Evolutionary conservation across 2,888 invertebrate genomes (phyloP).

Genomic region (Cephus spinipes): DNA sequence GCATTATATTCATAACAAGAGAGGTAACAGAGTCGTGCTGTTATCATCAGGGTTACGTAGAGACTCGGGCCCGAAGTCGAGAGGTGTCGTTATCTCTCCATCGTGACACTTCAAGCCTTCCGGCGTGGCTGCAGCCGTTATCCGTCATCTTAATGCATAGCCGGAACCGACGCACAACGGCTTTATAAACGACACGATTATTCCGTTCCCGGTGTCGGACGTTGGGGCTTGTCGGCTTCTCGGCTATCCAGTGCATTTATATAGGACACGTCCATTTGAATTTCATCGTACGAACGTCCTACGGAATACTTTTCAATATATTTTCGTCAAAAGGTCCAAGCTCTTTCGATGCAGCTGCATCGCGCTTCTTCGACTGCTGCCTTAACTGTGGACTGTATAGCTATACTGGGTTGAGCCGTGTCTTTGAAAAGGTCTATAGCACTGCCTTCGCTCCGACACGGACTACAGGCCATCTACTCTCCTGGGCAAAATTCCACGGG

Average conservation of each 20-base stretch:
- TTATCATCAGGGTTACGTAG: conserved; percentile 38
- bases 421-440: too few relatives aligned
- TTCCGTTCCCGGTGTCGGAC: conserved; percentile 40
- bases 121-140: conserved; percentile 48
- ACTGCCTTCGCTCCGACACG: too few relatives aligned
- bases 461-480: too few relatives aligned
- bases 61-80: neutral
- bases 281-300: conserved; percentile 29
- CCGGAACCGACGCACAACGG: conserved; percentile 45
- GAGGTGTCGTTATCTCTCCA: conserved; percentile 47
- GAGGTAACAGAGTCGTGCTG: conserved; percentile 37
- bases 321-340: conserved; percentile 8
- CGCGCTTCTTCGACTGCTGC: neutral
- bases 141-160: conserved; percentile 59
- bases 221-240: conserved; percentile 21
- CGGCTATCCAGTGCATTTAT: conserved; percentile 18
- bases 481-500: too few relatives aligned
- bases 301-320: conserved; percentile 49
- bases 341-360: neutral
- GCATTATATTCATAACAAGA: conserved; percentile 31
- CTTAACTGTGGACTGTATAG: too few relatives aligned
- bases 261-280: conserved; percentile 43
- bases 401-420: too few relatives aligned
- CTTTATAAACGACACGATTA: conserved; percentile 62
- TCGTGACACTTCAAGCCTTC: conserved; percentile 45